Evolutionary conservation across 2,797 vertebrate species (phyloP), one percentile per base, ranked within the genome.

Genomic region (Ctenosaura bakeri): DNA sequence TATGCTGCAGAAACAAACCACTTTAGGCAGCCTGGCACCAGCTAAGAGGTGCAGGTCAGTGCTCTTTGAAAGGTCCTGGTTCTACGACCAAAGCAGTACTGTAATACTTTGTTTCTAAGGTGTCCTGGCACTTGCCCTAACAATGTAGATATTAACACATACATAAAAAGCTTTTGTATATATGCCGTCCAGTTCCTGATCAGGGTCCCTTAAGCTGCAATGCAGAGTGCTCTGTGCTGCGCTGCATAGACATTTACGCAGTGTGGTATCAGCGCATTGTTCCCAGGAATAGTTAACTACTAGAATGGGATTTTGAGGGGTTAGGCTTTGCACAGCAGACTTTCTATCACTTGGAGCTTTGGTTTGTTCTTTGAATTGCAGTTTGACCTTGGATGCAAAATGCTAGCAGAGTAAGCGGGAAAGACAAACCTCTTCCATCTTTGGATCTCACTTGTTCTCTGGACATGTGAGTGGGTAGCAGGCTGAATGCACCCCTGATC

Each of bases 11-110:
- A 71, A 90, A 46, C 29, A 71, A 78, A 35, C 29, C 73, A 14
- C 42, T 35, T 84, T 66, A 46, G 35, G 52, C 20, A 50, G 38
- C 76, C 54, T 71, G 74, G 52, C 5, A 16, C 16, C 20, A 20
- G n/a, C 59, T 84, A 59, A 20, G 35, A 59, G 46, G 54, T 80
- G 52, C 64, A 73, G 29, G 77, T 42, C 83, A 73, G 4, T 52
- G 12, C 66, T 81, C 18, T 74, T 69, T 85, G 82, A 85, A 89
- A 89, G n/a, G 2, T 66, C 56, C 74, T 78, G 54, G 74, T 42
- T 69, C 83, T 54, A 1, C 32, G 46, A 69, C 26, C 9, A 29
- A 85, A 85, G 64, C 24, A 66, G 69, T 38, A 8, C 22, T 52
- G 22, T 38, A 62, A 66, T 78, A 32, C 50, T 18, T 77, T 78